Evolutionary conservation across 2,113 vertebrate species (phyloP).

Genomic region (Strigops habroptila): DNA sequence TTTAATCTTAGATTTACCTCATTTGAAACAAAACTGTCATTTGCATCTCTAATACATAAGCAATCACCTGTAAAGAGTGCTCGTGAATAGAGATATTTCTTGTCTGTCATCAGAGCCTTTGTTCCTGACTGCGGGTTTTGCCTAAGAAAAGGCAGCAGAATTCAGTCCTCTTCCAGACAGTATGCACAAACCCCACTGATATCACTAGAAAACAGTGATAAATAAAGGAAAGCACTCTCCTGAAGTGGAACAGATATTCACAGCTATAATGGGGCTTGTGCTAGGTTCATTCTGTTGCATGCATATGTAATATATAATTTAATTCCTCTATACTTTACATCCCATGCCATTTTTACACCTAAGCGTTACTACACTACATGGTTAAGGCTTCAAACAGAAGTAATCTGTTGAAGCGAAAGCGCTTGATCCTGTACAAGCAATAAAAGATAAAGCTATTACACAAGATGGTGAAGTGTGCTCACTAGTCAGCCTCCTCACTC

Average conservation of each 20-base stretch:
- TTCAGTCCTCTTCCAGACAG: neutral
- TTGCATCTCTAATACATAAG: slow-evolving; percentile 23
- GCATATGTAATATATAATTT: slow-evolving; percentile 34
- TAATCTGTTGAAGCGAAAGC: slow-evolving; percentile 52
- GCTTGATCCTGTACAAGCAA: slow-evolving; percentile 26
- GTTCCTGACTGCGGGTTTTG: neutral
- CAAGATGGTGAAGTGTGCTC: neutral
- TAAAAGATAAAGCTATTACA: slow-evolving; percentile 10
- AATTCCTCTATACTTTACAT: slow-evolving; percentile 22
- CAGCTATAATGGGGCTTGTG: neutral
- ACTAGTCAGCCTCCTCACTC: neutral
- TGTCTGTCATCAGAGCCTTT: slow-evolving; percentile 4
- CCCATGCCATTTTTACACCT: neutral
- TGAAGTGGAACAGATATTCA: slow-evolving; percentile 43
- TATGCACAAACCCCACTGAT: neutral
- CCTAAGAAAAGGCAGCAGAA: neutral
- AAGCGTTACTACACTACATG: neutral
- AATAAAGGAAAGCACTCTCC: slow-evolving; percentile 10
- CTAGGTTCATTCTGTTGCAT: neutral
- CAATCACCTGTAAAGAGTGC: slow-evolving; percentile 44
- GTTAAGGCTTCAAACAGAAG: slow-evolving; percentile 55
- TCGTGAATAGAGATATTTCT: neutral
- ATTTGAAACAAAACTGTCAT: slow-evolving; percentile 35
- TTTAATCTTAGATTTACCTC: slow-evolving; percentile 58
- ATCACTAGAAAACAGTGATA: neutral